Base-by-base conservation (phyloP, 1,140 invertebrate species). In the Drosophila lacteicornis region DNA sequence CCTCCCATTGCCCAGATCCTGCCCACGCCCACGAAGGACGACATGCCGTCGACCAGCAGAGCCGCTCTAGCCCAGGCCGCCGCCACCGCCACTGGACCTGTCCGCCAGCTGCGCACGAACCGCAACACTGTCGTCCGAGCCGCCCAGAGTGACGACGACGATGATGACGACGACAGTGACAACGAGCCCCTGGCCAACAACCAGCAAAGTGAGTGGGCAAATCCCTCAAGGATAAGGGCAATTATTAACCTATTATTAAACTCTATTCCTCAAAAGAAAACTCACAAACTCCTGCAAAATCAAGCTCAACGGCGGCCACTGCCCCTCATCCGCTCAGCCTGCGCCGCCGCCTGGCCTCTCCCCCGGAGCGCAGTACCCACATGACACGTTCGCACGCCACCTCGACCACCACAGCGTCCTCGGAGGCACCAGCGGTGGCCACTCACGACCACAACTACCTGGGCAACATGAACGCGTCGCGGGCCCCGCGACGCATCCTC, bases 361-460 rank as follows among this genome's bases (percentile, higher is more conserved):
- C 85, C 7, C 40, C 57, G 2, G 67, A 74, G 33, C 73, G 87
- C 8, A 80, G 71, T 40, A 71, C 73, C 11, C 91, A 92, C 38
- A 92, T 92, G 91, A 92, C 91, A 25, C 91, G 91, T 6, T 92
- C 91, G 12, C 91, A 92, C 65, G 91, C 91, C 25, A 92, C 91
- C 33, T 91, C 53, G 36, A 56, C 91, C 15, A 91, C 90, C n/a
- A 91, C 75, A 2, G 71, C 79, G 22, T 74, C 75, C 27, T 58
- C 53, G 11, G 65, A 59, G 60, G 42, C 45, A 27, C 58, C 84
- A 1, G 46, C 63, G 33, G 51, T 73, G 59, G 60, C 88, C 33
- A 79, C 82, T 0, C 82, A 85, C 15, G 92, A 93, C 79, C 92
- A 93, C 60, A 93, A 93, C 38, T 93, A 93, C 79, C 59, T 92